Percentiles rank a stretch among this genome's conserved stretches.
Evolutionary conservation across 1,140 invertebrate genomes (phyloP).

Genomic region (roundworm (Caenorhabditis elegans)): DNA sequence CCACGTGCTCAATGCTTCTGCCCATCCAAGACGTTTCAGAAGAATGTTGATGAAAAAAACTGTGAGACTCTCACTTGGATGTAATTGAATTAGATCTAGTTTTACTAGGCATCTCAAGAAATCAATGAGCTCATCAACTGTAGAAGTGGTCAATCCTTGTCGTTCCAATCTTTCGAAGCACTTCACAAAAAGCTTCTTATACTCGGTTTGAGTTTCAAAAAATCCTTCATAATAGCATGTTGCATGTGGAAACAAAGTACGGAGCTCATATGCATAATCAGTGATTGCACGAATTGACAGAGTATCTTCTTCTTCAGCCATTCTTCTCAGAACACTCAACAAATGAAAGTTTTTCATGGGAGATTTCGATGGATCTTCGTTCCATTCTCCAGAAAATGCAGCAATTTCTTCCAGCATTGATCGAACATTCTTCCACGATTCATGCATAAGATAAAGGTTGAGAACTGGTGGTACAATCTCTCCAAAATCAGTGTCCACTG

Average conservation of each 20-base stretch:
- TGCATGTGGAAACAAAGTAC: not conserved
- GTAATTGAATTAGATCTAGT: not conserved
- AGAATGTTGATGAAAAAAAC: conserved; percentile 10
- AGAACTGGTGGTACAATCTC: not conserved
- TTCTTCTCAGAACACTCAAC: not conserved
- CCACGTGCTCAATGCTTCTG: conserved; percentile 11
- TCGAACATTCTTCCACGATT: not conserved
- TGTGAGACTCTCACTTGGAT: not conserved
- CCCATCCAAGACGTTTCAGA: not conserved
- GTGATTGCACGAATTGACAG: not conserved
- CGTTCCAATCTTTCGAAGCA: not conserved
- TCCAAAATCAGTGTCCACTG: not conserved
- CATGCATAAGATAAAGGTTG: not conserved
- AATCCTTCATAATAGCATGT: not conserved
- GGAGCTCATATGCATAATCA: not conserved
- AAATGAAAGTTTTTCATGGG: conserved; percentile 13
- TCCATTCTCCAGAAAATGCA: not conserved
- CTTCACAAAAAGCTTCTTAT: conserved; percentile 1
- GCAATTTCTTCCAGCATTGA: not conserved
- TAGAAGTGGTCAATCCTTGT: not conserved
- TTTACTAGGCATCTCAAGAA: not conserved
- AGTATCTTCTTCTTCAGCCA: not conserved
- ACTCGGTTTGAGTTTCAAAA: not conserved
- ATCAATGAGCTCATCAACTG: not conserved
- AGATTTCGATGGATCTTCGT: not conserved